Conservation (phyloP, 2,113 vertebrate genomes). For the Oceanodroma tethys region DNA sequence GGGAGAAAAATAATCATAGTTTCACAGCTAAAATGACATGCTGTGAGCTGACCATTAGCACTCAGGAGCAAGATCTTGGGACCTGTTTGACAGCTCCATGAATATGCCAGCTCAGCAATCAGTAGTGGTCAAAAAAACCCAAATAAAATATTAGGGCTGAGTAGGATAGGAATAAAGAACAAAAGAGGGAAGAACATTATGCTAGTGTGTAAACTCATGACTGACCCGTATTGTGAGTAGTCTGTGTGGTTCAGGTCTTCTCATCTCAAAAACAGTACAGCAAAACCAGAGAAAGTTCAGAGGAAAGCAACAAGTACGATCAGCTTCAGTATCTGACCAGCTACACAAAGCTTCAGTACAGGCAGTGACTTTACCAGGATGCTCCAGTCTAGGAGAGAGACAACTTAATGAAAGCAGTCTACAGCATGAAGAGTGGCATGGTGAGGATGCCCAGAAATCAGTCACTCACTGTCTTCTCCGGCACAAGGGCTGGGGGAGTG, state of each 20-base stretch:
- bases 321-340: neutral
- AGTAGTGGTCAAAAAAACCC: neutral
- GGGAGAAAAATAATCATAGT: neutral
- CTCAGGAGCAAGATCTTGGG: neutral
- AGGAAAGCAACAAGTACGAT: neutral
- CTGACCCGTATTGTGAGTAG: neutral
- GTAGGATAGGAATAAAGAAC: neutral
- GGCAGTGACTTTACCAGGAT: neutral
- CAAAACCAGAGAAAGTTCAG: neutral
- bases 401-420: neutral
- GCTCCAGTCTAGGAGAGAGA: neutral
- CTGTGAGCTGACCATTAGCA: neutral
- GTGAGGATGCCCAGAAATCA: neutral
- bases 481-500: rapidly evolving
- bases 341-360: neutral
- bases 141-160: neutral
- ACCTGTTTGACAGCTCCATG: neutral
- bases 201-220: neutral
- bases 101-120: neutral
- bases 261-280: neutral
- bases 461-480: neutral
- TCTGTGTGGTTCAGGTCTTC: neutral
- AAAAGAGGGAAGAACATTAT: neutral
- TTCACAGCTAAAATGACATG: neutral
- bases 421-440: neutral